Evolutionary conservation across 2,888 invertebrate genomes (phyloP).

Genomic region (Cheilosia scutellata): DNA sequence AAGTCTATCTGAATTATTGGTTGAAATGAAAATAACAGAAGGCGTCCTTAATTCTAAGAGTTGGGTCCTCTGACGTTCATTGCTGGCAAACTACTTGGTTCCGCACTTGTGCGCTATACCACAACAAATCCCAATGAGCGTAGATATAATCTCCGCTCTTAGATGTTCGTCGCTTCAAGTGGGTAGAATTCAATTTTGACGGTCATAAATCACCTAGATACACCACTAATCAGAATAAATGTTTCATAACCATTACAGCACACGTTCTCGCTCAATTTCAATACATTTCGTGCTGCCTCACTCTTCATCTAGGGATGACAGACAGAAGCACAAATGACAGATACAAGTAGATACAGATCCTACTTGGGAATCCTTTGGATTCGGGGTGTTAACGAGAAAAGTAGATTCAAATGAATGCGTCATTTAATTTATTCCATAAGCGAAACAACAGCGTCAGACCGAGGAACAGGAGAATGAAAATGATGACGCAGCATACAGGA

Average conservation of each 20-base stretch:
- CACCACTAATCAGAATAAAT: conserved; percentile 61
- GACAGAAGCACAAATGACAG: conserved; percentile 42
- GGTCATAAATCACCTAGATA: conserved; percentile 63
- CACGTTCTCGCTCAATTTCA: conserved; percentile 19
- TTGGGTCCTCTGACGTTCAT: too few species aligned
- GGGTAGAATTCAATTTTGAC: conserved; percentile 57
- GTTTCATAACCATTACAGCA: conserved; percentile 62
- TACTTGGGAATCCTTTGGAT: conserved; percentile 4
- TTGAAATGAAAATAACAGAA: neutral
- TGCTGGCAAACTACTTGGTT: neutral
- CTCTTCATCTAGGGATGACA: conserved; percentile 25
- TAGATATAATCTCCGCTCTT: neutral
- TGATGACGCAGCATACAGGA: neutral
- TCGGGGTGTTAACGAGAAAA: conserved; percentile 52
- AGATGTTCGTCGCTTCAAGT: neutral
- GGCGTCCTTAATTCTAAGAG: too few species aligned
- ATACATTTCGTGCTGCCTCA: neutral
- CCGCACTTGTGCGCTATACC: conserved; percentile 25
- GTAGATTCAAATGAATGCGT: conserved; percentile 65
- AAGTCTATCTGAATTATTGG: neutral
- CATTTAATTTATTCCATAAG: conserved; percentile 69
- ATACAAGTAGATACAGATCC: conserved; percentile 37
- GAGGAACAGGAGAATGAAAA: conserved; percentile 4
- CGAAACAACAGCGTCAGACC: conserved; percentile 26
- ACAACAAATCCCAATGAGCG: conserved; percentile 22